Evolutionary conservation across 2,888 invertebrate genomes (phyloP), one percentile per base, ranked within the genome.

Genomic region (Chaetogeoica ovagalla): DNA sequence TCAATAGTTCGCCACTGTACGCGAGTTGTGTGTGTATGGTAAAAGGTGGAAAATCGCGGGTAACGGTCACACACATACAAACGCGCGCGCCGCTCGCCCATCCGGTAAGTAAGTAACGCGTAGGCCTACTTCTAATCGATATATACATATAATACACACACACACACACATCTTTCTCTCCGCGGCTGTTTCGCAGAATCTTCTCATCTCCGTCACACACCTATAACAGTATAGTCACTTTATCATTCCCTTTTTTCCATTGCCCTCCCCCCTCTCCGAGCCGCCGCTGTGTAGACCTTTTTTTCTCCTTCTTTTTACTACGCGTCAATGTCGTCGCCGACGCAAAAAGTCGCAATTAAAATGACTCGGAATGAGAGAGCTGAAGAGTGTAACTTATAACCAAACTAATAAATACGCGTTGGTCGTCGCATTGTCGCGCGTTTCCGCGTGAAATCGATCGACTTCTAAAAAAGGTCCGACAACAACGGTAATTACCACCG

Each of bases 71-170:
- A 52, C 48, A 52, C 69, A 71, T 48, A 75, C 23, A 59, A 13
- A 57, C 43, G 43, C 9, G 43, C 43, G 43, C 9, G 9, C 43
- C 19, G 21, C 43, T 1, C 43, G 62, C 39, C 55, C 17, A 23
- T 55, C 37, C 21, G 59, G 65, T 68, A 55, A 39, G 57, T 74
- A 55, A 23, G 70, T 57, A 37, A 11, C 39, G 8, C 4, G 19
- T 57, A 79, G 79, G 79, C 79, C 37, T 79, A 70, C 76, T 77
- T 79, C 63, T 79, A 71, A 79, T 79, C 79, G 57, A 79, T 79
- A 73, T 19, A 23, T n/a, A n/a, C n/a, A n/a, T n/a, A n/a, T n/a
- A n/a, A n/a, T n/a, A n/a, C n/a, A n/a, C n/a, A n/a, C n/a, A 30
- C 4, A 4, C 4, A 30, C 4, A 30, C 30, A 4, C 52, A 19